Percentiles rank a stretch among this genome's conserved stretches.
Evolutionary conservation across 2,113 vertebrate species (phyloP).

Genomic region (Sula dactylatra): DNA sequence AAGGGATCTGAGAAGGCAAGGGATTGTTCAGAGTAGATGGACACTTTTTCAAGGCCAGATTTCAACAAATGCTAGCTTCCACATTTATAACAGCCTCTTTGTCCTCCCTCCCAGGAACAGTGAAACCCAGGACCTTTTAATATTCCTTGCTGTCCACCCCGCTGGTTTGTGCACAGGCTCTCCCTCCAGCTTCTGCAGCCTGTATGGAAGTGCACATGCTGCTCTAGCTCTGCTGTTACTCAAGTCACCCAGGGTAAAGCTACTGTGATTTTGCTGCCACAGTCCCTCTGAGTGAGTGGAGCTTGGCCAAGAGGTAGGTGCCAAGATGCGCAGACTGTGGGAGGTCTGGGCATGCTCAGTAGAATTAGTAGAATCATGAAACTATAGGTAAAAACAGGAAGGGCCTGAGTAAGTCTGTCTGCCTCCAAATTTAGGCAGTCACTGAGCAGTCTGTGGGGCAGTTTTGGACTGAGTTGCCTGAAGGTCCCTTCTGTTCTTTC

Average conservation of each 20-base stretch:
- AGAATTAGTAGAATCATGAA: not conserved
- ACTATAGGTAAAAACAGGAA: not conserved
- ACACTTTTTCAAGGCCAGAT: not conserved
- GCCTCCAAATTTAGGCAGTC: not conserved
- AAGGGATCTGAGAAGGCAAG: constrained; percentile 72
- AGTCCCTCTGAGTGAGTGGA: not conserved
- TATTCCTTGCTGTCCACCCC: not conserved
- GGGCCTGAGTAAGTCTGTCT: not conserved
- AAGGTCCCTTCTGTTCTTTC: not conserved
- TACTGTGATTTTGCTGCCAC: not conserved
- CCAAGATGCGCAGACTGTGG: not conserved
- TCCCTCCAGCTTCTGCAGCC: not conserved
- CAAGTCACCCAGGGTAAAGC: not conserved
- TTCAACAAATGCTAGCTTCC: not conserved
- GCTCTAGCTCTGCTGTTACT: not conserved
- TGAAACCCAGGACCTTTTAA: not conserved
- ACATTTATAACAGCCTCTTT: not conserved
- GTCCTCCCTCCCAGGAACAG: not conserved
- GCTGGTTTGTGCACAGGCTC: not conserved
- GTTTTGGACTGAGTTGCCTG: not conserved
- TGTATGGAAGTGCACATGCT: not conserved
- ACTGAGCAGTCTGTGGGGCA: not conserved
- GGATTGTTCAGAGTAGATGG: not conserved
- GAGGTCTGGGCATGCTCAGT: not conserved
- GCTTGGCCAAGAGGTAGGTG: not conserved